Conservation (phyloP, 2,113 vertebrate species). For the Lepus timidus region DNA sequence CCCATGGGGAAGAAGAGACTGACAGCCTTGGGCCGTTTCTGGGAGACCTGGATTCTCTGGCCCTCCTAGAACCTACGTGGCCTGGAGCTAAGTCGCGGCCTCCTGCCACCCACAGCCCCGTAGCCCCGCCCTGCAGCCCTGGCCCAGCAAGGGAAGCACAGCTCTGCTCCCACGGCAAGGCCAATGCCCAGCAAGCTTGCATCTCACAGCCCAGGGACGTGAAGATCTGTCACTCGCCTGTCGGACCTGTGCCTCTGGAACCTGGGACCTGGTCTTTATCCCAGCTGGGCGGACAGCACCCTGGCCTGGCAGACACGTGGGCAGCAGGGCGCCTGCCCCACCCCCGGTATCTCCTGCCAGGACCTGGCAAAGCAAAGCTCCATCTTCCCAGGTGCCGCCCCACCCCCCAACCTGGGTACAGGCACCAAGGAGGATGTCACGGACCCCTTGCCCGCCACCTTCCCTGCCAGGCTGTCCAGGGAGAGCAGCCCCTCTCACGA, state of each 20-base stretch:
- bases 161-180: too few relatives aligned
- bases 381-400: too few relatives aligned
- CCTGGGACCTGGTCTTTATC: not conserved
- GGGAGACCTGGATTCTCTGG: not conserved
- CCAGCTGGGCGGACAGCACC: fast-evolving
- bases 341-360: fast-evolving
- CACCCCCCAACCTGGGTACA: fast-evolving
- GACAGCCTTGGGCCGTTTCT: not conserved
- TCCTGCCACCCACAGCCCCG: fast-evolving
- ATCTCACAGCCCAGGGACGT: fast-evolving
- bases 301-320: not conserved
- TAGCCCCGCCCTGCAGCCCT: fast-evolving
- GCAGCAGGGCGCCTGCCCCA: not conserved
- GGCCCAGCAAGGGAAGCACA: not conserved
- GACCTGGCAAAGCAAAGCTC: not conserved
- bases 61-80: fast-evolving
- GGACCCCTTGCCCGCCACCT: fast-evolving
- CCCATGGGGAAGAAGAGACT: fast-evolving
- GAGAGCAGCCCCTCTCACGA: not conserved
- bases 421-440: not conserved
- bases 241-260: not conserved
- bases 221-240: not conserved
- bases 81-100: not conserved
- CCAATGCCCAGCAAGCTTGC: too few relatives aligned
- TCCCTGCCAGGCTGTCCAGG: too few relatives aligned